Evolutionary conservation across 2,888 invertebrate species (phyloP), one percentile per base, ranked within the genome.

Genomic region (Pegoplata infirma): DNA sequence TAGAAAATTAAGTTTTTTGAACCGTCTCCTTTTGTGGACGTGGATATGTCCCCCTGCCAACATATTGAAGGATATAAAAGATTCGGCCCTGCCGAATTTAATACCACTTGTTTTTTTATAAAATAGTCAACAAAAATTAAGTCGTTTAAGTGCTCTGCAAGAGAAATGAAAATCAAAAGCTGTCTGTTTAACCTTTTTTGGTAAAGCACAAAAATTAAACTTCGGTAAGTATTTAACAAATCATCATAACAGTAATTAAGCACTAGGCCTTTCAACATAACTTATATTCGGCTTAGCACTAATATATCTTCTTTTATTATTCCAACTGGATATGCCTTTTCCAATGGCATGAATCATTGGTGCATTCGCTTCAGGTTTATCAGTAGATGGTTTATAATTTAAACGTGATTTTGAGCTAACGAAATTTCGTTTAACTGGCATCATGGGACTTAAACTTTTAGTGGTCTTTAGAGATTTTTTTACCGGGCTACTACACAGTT

Each of bases 271-370:
- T 40, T 40, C 36, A 1, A n/a, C n/a, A 40, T n/a, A 14, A 21
- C 19, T 10, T 36, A 8, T 58, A 21, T 47, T 32, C 16, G 44
- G 19, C n/a, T 68, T 51, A 4, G 68, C 36, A 28, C 8, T 46
- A 3, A 66, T 36, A 16, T 63, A 56, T 25, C 12, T 19, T 59
- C 58, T 72, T 4, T 51, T 58, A n/a, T 16, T 67, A 51, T 64
- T 76, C 58, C 72, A 63, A 32, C 14, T 71, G 28, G 61, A 25
- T 76, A 76, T 74, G 10, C 84, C 82, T 23, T 81, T 82, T 7
- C 86, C 86, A 49, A 86, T 83, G 8, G 86, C 86, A 76, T 85
- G 85, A 59, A 86, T 82, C 61, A 81, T 80, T 16, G 81, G 63
- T 10, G 32, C 69, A 8, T 82, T 74, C 56, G 59, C 81, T 12